These are phyloP conservation scores for Cyphomyrus plagiostoma DNA, from an alignment of 2,113 vertebrate species.

Conservation along the genomic window DNA sequence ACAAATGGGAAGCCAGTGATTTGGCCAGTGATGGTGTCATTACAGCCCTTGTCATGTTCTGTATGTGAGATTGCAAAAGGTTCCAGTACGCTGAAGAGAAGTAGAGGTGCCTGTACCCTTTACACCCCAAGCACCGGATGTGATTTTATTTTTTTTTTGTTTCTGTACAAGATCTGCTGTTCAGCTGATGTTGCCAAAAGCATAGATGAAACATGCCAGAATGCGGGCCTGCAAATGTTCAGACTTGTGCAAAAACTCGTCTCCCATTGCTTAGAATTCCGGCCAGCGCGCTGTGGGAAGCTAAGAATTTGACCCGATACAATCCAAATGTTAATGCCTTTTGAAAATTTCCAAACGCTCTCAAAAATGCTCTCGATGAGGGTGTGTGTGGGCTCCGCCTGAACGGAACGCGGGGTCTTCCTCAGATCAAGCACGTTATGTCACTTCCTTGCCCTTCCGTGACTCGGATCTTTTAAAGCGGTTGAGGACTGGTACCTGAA, in stretches of 20 bases:
- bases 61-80: background rate
- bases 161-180: background rate
- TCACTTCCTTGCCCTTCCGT: background rate
- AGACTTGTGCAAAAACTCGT: background rate
- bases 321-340: background rate
- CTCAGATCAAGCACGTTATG: background rate
- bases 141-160: background rate
- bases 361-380: background rate
- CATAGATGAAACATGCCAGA: background rate
- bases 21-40: background rate
- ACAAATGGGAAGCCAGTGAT: background rate
- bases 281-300: background rate
- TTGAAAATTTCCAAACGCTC: background rate
- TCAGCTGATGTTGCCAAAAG: background rate
- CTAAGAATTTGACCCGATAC: background rate
- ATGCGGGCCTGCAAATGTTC: background rate
- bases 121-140: background rate
- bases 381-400: background rate
- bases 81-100: background rate
- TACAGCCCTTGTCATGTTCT: background rate
- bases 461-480: background rate
- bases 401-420: background rate
- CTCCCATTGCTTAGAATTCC: background rate
- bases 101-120: background rate
- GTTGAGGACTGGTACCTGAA: background rate